Evolutionary conservation across 2,113 vertebrate species (phyloP).

Genomic region (Urocitellus parryii): DNA sequence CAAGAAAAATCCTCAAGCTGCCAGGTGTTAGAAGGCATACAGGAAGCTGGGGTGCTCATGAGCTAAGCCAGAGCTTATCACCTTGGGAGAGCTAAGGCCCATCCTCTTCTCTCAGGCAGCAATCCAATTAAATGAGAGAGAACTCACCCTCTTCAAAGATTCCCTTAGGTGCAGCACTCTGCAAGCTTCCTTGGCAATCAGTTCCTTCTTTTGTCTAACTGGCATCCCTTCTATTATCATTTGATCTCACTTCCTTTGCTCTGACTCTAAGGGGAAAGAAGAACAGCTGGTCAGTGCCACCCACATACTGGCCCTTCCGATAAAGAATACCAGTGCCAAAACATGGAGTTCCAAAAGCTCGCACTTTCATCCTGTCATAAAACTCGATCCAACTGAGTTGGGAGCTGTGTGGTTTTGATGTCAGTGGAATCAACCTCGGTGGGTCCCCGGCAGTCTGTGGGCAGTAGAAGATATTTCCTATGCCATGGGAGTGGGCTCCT

Average conservation of each 20-base stretch:
- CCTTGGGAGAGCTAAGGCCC: neutral
- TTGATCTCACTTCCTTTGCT: slow-evolving; percentile 77
- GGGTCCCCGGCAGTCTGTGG: slow-evolving; percentile 65
- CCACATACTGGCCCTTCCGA: slow-evolving; percentile 59
- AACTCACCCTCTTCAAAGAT: slow-evolving; percentile 44
- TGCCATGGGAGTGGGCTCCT: neutral
- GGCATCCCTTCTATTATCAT: slow-evolving; percentile 62
- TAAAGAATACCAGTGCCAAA: slow-evolving; percentile 62
- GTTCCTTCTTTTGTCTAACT: slow-evolving; percentile 69
- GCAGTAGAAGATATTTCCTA: slow-evolving; percentile 67
- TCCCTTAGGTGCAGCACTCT: neutral
- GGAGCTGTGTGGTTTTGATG: slow-evolving; percentile 43
- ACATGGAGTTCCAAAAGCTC: slow-evolving; percentile 54
- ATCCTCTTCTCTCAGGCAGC: slow-evolving; percentile 10
- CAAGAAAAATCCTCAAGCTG: slow-evolving; percentile 1
- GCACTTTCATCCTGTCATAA: slow-evolving; percentile 75
- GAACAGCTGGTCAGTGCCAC: slow-evolving; percentile 75
- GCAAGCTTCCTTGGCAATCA: slow-evolving; percentile 17
- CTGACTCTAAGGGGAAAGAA: slow-evolving; percentile 53
- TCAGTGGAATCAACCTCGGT: slow-evolving; percentile 9
- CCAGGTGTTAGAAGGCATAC: slow-evolving; percentile 18
- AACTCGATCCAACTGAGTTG: slow-evolving; percentile 57
- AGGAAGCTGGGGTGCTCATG: slow-evolving; percentile 28
- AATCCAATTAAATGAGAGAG: slow-evolving; percentile 16
- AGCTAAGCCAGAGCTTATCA: slow-evolving; percentile 58